These are phyloP conservation scores for Poeciliopsis infans DNA, from an alignment of 2,797 vertebrate species.

Conservation along the genomic window DNA sequence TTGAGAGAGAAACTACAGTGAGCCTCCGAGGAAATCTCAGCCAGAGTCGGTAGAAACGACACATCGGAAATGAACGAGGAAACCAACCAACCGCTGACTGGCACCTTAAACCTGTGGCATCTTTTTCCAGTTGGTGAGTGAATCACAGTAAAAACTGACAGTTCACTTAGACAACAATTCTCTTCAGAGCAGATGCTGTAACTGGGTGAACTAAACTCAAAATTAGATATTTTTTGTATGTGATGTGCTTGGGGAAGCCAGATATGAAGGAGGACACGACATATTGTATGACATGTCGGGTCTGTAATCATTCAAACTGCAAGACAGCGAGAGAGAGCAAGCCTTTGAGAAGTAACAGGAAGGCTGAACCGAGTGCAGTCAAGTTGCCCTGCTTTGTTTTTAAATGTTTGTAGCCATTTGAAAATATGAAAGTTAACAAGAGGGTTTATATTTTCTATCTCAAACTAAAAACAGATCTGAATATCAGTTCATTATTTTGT, in stretches of 20 bases:
- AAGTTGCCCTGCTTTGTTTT: background rate
- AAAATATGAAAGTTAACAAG: background rate
- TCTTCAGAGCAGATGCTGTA: background rate
- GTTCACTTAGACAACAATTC: background rate
- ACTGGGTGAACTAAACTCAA: background rate
- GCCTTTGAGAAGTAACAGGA: too few relatives aligned
- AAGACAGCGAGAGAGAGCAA: too few relatives aligned
- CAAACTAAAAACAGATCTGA: background rate
- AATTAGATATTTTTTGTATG: background rate
- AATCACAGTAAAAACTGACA: background rate
- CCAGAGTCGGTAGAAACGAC: background rate
- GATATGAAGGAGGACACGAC: background rate
- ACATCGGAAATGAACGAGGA: background rate
- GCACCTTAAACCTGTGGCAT: background rate
- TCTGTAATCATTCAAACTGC: background rate
- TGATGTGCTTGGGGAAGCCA: background rate
- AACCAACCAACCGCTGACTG: background rate
- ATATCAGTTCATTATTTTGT: background rate
- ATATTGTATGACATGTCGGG: background rate
- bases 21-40: background rate
- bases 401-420: background rate
- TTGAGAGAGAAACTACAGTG: slow-evolving; percentile 27
- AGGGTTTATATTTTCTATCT: background rate
- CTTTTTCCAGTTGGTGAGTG: background rate
- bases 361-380: background rate